Evolutionary conservation across 2,888 invertebrate genomes (phyloP).

Genomic region (Pemphredon lugubris): DNA sequence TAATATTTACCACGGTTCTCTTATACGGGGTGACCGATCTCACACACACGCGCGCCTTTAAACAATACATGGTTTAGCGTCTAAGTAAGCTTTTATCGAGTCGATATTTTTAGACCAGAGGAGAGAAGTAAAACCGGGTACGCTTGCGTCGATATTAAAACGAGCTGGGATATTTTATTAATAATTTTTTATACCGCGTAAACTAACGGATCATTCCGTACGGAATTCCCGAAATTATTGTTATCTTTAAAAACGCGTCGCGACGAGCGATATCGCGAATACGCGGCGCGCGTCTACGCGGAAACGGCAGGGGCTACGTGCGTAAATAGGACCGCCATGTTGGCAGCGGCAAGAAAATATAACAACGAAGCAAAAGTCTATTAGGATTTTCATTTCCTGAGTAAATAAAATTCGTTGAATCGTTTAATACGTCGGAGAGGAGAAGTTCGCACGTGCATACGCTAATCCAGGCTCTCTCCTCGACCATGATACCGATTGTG

Average conservation of each 20-base stretch:
- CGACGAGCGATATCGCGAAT: slow-evolving; percentile 22
- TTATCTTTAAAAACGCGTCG: slow-evolving; percentile 42
- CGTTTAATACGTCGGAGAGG: slow-evolving; percentile 66
- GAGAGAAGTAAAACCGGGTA: no score
- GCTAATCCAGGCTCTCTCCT: slow-evolving; percentile 64
- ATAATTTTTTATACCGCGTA: no score
- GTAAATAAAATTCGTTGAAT: slow-evolving; percentile 69
- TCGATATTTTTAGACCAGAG: neutral
- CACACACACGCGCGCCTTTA: slow-evolving; percentile 49
- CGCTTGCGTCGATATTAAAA: no score
- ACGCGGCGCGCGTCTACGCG: slow-evolving; percentile 37
- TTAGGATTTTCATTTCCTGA: slow-evolving; percentile 71
- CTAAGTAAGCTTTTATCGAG: slow-evolving; percentile 32
- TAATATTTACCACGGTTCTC: slow-evolving; percentile 73
- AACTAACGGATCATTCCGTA: no score
- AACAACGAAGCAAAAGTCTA: slow-evolving; percentile 69
- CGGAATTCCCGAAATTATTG: no score
- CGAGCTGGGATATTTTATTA: no score
- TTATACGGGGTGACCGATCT: slow-evolving; percentile 61
- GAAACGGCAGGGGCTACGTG: slow-evolving; percentile 52
- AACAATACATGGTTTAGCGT: slow-evolving; percentile 53
- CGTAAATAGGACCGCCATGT: slow-evolving; percentile 54
- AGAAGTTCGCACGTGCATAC: slow-evolving; percentile 63
- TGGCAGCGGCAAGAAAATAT: slow-evolving; percentile 64
- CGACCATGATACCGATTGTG: slow-evolving; percentile 51